Conservation (phyloP, 2,797 vertebrate genomes). For the Myotis vivesi region DNA sequence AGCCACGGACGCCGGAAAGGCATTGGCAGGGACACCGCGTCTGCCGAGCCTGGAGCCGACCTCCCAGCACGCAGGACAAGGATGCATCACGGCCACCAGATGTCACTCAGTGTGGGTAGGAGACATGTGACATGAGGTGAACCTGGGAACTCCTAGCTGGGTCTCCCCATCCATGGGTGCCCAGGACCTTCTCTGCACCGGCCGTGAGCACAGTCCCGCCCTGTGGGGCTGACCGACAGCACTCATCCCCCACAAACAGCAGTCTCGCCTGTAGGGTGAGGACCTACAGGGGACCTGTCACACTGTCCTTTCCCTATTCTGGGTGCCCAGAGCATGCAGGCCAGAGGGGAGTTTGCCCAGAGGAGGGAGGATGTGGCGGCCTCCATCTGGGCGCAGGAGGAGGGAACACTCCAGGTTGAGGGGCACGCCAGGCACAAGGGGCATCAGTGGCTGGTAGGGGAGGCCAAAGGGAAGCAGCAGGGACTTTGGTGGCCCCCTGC, state of each 20-base stretch:
- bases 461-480: neutral
- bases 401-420: no score
- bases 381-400: accelerated
- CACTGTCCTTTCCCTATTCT: neutral
- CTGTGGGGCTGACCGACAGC: neutral
- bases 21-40: accelerated
- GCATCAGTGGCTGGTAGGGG: accelerated
- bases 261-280: neutral
- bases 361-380: no score
- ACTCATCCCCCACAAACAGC: neutral
- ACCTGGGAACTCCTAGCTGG: neutral
- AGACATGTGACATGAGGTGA: neutral
- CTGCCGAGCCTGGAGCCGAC: neutral
- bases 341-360: no score
- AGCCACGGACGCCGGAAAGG: accelerated
- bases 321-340: neutral
- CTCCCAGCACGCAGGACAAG: neutral
- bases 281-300: no score
- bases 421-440: no score
- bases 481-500: neutral
- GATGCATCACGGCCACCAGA: accelerated
- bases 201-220: accelerated
- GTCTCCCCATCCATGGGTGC: neutral
- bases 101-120: neutral
- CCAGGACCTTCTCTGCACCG: neutral